These are phyloP conservation scores for Tangara arthus DNA, from an alignment of 2,797 vertebrate genomes.

Conservation along the genomic window DNA sequence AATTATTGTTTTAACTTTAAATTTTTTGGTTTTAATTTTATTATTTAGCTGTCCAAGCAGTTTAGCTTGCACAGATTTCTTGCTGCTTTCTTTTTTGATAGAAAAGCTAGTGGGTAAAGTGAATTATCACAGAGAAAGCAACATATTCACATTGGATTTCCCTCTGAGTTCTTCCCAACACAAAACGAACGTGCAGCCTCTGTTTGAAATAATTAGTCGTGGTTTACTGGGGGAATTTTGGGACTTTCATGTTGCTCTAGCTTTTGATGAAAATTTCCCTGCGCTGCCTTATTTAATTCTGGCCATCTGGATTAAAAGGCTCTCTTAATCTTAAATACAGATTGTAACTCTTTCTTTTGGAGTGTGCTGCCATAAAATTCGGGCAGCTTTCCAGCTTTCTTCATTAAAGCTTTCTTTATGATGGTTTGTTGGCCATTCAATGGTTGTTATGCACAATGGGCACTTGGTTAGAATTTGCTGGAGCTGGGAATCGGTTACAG, in stretches of 20 bases:
- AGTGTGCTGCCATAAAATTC: slow-evolving; percentile 67
- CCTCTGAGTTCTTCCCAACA: background rate
- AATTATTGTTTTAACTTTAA: background rate
- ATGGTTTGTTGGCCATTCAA: slow-evolving; percentile 67
- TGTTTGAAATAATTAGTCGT: slow-evolving; percentile 68
- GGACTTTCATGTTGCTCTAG: slow-evolving; percentile 69
- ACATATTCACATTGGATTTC: background rate
- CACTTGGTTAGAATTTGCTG: slow-evolving; percentile 82
- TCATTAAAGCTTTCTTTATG: slow-evolving; percentile 77
- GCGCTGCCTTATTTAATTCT: slow-evolving; percentile 67
- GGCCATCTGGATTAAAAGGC: slow-evolving; percentile 74
- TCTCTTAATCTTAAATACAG: slow-evolving; percentile 76
- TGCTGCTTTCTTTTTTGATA: background rate
- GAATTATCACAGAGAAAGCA: background rate
- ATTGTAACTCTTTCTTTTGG: slow-evolving; percentile 74
- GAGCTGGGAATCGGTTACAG: slow-evolving; percentile 75
- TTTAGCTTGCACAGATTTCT: background rate
- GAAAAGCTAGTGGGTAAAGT: background rate
- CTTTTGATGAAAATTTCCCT: slow-evolving; percentile 75
- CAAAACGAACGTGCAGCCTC: slow-evolving; percentile 33
- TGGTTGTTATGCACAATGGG: slow-evolving; percentile 67
- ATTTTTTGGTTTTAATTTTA: no score
- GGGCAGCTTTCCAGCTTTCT: slow-evolving; percentile 74
- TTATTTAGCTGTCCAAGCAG: background rate
- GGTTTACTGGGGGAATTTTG: slow-evolving; percentile 66